phyloP scores from a whole-genome alignment of 2,888 invertebrate genomes.

The Lymantria dispar region DNA sequence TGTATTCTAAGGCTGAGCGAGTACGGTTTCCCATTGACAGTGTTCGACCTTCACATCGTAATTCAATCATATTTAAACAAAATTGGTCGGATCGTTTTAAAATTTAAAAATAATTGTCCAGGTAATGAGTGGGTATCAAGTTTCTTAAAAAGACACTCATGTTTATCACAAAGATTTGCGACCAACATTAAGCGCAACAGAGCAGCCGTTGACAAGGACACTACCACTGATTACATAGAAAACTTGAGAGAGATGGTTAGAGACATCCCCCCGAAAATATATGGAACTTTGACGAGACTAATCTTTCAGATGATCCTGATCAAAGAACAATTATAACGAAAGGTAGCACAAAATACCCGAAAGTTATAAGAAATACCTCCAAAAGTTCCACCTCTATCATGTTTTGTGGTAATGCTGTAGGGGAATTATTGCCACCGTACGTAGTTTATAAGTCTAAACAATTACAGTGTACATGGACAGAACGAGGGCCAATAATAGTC shows the following conservation, averaged over 20 bases:
- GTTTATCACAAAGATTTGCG: conserved; percentile 4
- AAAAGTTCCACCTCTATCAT: not conserved
- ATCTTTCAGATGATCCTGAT: conserved; percentile 3
- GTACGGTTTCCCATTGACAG: conserved; percentile 2
- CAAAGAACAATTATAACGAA: conserved; percentile 1
- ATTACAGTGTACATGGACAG: not conserved
- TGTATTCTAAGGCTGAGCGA: conserved; percentile 1
- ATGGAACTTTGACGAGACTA: not conserved
- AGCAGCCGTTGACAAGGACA: conserved; percentile 2
- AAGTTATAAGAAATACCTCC: conserved; percentile 2
- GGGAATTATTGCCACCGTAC: not conserved
- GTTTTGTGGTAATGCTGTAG: too few species aligned
- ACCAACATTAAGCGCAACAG: conserved; percentile 1
- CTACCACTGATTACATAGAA: not conserved
- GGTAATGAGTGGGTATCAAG: conserved; percentile 1
- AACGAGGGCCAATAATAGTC: not conserved
- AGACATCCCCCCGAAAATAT: not conserved
- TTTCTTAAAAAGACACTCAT: conserved; percentile 2
- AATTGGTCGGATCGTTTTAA: not conserved
- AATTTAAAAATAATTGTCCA: conserved; percentile 3
- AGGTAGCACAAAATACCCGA: not conserved
- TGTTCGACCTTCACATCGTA: conserved; percentile 3
- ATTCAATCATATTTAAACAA: not conserved
- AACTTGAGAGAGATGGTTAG: conserved; percentile 1
- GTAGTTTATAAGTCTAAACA: not conserved